Evolutionary conservation across 2,113 vertebrate species (phyloP), one percentile per base, ranked within the genome.

Genomic region (Oryzias melastigma): DNA sequence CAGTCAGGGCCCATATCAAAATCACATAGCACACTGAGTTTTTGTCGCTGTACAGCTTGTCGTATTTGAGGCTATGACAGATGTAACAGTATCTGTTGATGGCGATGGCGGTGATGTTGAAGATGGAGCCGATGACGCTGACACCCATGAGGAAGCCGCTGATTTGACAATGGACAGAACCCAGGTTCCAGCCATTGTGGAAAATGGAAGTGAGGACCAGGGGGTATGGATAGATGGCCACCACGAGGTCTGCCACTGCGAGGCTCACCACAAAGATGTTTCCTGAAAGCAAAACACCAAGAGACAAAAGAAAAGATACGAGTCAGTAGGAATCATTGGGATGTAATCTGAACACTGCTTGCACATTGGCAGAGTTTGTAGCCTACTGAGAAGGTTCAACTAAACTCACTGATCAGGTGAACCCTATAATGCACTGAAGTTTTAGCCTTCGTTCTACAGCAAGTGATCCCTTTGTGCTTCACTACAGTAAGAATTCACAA

Each of bases 61-160:
- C 93, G 0, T 98, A 98, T 78, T 93, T 94, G 80, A 97, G 92
- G 65, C 97, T 96, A 90, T 98, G 97, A 87, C 96, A 98, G 89
- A 98, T 95, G 69, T 95, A 98, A 80, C 97, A 98, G 82, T 99
- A 98, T 15, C 96, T 92, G 82, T 99, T 99, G 69, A 99, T 88
- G 71, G 97, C 97, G 7, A 99, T 98, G 73, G 94, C 96, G 0
- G 96, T 94, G 85, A 99, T 99, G 79, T 94, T 99, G 91, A 99
- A 98, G 80, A 99, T 92, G 4, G 96, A 98, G 86, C 95, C 95
- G 27, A 98, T 94, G 78, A 98, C 96, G 43, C 96, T 98, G 78
- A 99, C 63, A 20, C 97, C 97, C 95, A 97, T 97, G 57, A 99
- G 82, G 88, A 98, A 98, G 52, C 92, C 96, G 25, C 97, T 99